A percentile compares a stretch with the other conserved stretches of the same genome.
Evolutionary conservation across 2,888 invertebrate genomes (phyloP).

Genomic region (Hyposoter didymator): DNA sequence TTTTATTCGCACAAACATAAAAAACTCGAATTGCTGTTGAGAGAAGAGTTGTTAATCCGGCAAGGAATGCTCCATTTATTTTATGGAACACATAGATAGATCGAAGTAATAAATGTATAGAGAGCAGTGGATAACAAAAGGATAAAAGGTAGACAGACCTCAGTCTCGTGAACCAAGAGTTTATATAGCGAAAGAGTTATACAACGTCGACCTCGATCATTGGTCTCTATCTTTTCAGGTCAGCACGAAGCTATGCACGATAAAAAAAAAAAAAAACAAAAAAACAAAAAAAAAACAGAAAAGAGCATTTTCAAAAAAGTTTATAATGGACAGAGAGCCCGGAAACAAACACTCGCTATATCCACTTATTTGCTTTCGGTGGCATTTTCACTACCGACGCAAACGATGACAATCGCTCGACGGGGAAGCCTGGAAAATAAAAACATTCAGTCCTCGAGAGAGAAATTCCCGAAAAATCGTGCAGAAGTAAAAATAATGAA

Average conservation of each 20-base stretch:
- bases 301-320: slow-evolving; percentile 27
- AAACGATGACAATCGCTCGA: slow-evolving; percentile 33
- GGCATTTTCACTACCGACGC: slow-evolving; percentile 28
- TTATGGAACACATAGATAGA: slow-evolving; percentile 7
- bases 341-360: slow-evolving; percentile 44
- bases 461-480: not conserved
- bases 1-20: not conserved
- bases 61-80: slow-evolving; percentile 11
- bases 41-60: slow-evolving; percentile 4
- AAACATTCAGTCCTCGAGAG: slow-evolving; percentile 6
- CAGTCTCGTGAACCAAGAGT: slow-evolving; percentile 24
- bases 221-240: slow-evolving; percentile 7
- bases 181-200: slow-evolving; percentile 30
- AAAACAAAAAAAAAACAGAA: too few relatives aligned
- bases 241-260: not conserved
- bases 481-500: not conserved
- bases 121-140: slow-evolving; percentile 12
- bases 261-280: too few relatives aligned
- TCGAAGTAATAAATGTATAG: not conserved
- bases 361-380: slow-evolving; percentile 55
- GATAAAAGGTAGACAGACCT: slow-evolving; percentile 15
- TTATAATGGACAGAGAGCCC: slow-evolving; percentile 10
- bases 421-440: slow-evolving; percentile 21
- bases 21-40: slow-evolving; percentile 6
- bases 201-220: slow-evolving; percentile 10